Evolutionary conservation across 1,140 invertebrate species (phyloP).

Genomic region (Cryptotermes secundus): DNA sequence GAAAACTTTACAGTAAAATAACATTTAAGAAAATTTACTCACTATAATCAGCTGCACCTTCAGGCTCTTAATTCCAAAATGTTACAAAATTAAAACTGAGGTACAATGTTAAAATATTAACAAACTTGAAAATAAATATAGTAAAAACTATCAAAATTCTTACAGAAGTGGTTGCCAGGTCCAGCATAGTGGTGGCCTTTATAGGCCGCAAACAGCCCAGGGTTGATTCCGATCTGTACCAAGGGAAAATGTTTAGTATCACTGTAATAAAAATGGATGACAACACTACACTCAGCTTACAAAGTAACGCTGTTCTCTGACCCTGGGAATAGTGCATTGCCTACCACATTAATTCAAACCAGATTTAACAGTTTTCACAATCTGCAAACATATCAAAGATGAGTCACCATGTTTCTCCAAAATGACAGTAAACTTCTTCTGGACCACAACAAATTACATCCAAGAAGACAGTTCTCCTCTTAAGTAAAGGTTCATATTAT

Average conservation of each 20-base stretch:
- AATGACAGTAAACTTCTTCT: too few species aligned
- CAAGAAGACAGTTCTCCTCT: too few species aligned
- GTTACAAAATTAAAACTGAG: neutral
- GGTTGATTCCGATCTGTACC: constrained; percentile 93
- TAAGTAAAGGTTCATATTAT: too few species aligned
- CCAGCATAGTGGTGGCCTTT: constrained; percentile 98
- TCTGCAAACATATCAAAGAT: too few species aligned
- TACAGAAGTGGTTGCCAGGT: constrained; percentile 97
- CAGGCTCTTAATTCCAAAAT: neutral
- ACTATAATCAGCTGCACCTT: neutral
- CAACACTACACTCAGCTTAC: neutral
- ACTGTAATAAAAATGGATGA: constrained; percentile 15
- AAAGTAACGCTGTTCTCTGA: neutral
- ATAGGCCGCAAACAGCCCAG: constrained; percentile 93
- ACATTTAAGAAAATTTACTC: neutral
- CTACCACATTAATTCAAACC: too few species aligned
- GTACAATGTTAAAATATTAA: neutral
- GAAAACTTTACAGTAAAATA: neutral
- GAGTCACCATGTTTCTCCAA: too few species aligned
- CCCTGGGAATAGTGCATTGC: neutral
- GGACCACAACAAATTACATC: too few species aligned
- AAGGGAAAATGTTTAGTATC: constrained; percentile 28
- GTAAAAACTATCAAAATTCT: constrained; percentile 44
- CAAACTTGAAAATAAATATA: constrained; percentile 3
- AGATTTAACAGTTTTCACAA: too few species aligned